Percentiles rank a stretch among this genome's conserved stretches.
These are phyloP conservation scores for Drosophila emarginata DNA, from an alignment of 2,888 invertebrate species.

Conservation along the genomic window DNA sequence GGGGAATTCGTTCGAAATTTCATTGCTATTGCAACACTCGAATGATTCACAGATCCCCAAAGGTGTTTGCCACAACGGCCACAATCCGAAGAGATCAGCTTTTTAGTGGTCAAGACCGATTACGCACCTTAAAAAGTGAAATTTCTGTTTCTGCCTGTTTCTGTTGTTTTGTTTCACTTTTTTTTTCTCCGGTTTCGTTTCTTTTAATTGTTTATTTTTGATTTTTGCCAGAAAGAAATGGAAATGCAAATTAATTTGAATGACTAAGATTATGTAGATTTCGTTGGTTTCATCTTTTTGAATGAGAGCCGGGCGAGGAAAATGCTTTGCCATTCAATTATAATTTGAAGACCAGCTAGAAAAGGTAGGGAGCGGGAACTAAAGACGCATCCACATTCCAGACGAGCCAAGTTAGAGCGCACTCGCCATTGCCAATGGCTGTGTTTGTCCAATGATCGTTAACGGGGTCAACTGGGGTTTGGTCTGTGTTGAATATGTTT, in stretches of 20 bases:
- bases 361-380: background rate
- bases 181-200: conserved; percentile 28
- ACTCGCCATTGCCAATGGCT: conserved; percentile 32
- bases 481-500: conserved; percentile 28
- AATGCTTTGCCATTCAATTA: conserved; percentile 9
- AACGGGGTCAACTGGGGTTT: conserved; percentile 60
- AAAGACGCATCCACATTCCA: conserved; percentile 35
- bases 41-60: conserved; percentile 34
- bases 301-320: conserved; percentile 9
- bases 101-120: conserved; percentile 53
- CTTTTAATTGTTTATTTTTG: conserved; percentile 42
- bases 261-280: conserved; percentile 36
- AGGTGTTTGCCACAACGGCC: conserved; percentile 8
- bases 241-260: conserved; percentile 43
- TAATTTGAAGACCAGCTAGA: background rate
- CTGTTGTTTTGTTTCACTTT: conserved; percentile 46
- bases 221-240: conserved; percentile 31
- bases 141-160: conserved; percentile 59
- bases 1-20: conserved; percentile 30
- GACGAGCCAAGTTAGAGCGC: conserved; percentile 13
- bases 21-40: conserved; percentile 35
- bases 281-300: conserved; percentile 1
- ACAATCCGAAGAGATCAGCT: conserved; percentile 20
- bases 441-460: conserved; percentile 52
- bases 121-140: conserved; percentile 79